Evolutionary conservation across 2,797 vertebrate genomes (phyloP).

Genomic region (Macropodus opercularis): DNA sequence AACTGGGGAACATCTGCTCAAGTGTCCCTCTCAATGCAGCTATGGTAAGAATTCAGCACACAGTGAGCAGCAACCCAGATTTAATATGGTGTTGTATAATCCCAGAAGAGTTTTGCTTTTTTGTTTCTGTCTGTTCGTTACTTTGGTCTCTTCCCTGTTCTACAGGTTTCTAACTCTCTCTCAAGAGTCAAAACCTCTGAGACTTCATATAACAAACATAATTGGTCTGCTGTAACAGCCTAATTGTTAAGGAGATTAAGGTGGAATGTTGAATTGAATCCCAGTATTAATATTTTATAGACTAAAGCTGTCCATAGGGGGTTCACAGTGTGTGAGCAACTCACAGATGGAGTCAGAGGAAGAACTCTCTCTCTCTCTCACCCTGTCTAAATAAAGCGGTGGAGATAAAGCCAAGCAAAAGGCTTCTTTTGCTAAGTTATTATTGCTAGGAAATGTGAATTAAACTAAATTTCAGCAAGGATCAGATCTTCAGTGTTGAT

Average conservation of each 20-base stretch:
- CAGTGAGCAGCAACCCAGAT: constrained; percentile 15
- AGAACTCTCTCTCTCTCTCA: constrained; percentile 53
- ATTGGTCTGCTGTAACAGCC: constrained; percentile 46
- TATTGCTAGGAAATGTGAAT: not conserved
- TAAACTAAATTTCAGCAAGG: constrained; percentile 3
- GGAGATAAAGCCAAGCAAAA: not conserved
- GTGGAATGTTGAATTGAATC: constrained; percentile 80
- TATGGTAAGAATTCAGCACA: constrained; percentile 79
- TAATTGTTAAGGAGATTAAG: constrained; percentile 78
- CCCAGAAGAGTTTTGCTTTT: constrained; percentile 25
- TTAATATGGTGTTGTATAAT: constrained; percentile 15
- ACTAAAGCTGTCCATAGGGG: constrained; percentile 79
- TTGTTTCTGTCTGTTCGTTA: constrained; percentile 17
- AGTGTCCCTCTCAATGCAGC: constrained; percentile 51
- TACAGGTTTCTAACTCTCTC: constrained; percentile 34
- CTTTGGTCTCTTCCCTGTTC: constrained; percentile 6
- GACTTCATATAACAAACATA: constrained; percentile 42
- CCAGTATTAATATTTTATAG: constrained; percentile 84
- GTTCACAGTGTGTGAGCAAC: constrained; percentile 74
- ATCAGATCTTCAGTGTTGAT: not conserved
- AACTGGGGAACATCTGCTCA: constrained; percentile 79
- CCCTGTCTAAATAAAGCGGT: constrained; percentile 37
- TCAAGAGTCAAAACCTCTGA: constrained; percentile 41
- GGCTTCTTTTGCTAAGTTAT: constrained; percentile 15
- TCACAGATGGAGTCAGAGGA: constrained; percentile 77